phyloP scores from a whole-genome alignment of 2,797 vertebrate species.

The Momotus momota region DNA sequence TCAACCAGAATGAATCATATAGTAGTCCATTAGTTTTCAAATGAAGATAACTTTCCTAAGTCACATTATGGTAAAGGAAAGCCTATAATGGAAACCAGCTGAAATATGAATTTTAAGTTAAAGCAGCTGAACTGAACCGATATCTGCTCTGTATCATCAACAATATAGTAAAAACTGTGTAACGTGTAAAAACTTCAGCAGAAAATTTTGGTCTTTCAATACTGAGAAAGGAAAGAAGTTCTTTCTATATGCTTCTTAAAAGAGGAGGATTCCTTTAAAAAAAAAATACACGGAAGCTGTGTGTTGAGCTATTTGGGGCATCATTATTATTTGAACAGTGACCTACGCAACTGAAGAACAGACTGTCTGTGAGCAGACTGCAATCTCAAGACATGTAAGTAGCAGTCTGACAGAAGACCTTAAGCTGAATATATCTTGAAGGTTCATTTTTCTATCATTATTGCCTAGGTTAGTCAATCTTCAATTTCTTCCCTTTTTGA shows the following conservation, averaged over 20 bases:
- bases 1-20: not conserved
- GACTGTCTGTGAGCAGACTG: not conserved
- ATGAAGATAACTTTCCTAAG: not conserved
- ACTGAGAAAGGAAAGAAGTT: not conserved
- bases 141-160: not conserved
- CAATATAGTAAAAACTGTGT: not conserved
- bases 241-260: not conserved
- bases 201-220: not conserved
- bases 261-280: not conserved
- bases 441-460: not conserved
- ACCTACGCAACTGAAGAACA: slow-evolving; percentile 19
- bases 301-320: slow-evolving; percentile 48
- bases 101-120: not conserved
- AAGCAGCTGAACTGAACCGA: not conserved
- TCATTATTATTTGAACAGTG: slow-evolving; percentile 68
- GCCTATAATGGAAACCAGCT: not conserved
- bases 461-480: not conserved
- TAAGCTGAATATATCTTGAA: not conserved
- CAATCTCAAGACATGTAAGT: not conserved
- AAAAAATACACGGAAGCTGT: not conserved
- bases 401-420: slow-evolving; percentile 7
- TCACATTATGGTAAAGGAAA: not conserved
- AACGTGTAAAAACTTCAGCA: not conserved
- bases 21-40: not conserved
- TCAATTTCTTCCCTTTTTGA: not conserved